Conservation (phyloP, 2,797 vertebrate species). For the Melanotaenia pygmaea region DNA sequence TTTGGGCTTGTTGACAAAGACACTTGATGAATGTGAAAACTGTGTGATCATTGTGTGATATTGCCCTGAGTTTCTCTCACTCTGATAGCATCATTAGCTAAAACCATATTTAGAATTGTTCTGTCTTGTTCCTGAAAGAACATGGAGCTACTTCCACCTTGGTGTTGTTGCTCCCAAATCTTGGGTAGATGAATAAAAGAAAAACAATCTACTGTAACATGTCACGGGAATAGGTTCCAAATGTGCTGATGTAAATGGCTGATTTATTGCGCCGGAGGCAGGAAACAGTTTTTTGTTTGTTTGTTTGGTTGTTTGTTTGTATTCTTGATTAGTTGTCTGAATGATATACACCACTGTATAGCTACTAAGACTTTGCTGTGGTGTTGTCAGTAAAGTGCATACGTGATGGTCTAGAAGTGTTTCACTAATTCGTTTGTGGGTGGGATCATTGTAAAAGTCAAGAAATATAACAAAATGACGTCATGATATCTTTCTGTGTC, state of each 20-base stretch:
- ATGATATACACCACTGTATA: background rate
- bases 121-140: background rate
- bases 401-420: background rate
- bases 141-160: background rate
- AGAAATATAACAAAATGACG: background rate
- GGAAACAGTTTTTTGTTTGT: background rate
- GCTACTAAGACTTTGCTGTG: background rate
- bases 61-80: background rate
- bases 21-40: background rate
- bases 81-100: background rate
- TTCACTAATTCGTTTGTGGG: background rate
- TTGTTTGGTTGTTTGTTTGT: background rate
- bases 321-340: background rate
- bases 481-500: background rate
- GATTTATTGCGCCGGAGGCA: background rate
- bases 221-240: background rate
- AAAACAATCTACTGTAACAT: background rate
- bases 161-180: background rate
- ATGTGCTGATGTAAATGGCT: background rate
- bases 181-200: background rate
- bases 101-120: background rate
- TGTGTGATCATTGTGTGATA: background rate
- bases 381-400: background rate
- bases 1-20: background rate
- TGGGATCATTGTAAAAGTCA: background rate